Conservation (phyloP, 2,888 invertebrate genomes). For the Dysmachus trigonus region DNA sequence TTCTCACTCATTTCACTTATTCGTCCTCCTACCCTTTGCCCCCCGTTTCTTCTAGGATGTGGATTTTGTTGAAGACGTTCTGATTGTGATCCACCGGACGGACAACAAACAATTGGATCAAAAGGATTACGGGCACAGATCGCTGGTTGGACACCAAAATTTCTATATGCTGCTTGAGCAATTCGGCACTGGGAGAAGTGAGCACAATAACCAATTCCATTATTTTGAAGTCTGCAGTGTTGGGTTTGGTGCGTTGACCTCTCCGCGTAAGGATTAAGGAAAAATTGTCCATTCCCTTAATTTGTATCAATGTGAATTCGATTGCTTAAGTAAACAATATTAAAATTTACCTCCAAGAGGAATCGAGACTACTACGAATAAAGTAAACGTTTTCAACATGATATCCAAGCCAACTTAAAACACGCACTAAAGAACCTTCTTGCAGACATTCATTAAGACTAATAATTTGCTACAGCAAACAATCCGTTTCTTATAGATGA, state of each 20-base stretch:
- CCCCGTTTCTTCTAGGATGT: background rate
- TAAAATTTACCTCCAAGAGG: background rate
- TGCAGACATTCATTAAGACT: background rate
- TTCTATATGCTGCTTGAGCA: background rate
- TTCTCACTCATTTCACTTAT: background rate
- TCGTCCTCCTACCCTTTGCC: background rate
- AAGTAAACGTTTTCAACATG: background rate
- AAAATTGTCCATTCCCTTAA: background rate
- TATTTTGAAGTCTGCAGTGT: background rate
- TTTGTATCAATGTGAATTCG: background rate
- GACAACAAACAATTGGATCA: slow-evolving; percentile 42
- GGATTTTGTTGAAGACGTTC: background rate
- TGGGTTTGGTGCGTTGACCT: background rate
- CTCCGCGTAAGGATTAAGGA: background rate
- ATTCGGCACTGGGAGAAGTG: background rate
- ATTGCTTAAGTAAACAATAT: background rate
- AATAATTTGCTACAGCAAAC: background rate
- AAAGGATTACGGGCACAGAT: slow-evolving; percentile 11
- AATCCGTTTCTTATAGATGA: background rate
- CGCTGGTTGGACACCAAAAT: slow-evolving; percentile 16
- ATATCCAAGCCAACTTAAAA: background rate
- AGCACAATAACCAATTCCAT: background rate
- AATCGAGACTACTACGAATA: background rate
- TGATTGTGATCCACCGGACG: background rate
- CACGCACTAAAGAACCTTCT: background rate